Evolutionary conservation across 2,113 vertebrate genomes (phyloP), one percentile per base, ranked within the genome.

Genomic region (Atherinomorus stipes): DNA sequence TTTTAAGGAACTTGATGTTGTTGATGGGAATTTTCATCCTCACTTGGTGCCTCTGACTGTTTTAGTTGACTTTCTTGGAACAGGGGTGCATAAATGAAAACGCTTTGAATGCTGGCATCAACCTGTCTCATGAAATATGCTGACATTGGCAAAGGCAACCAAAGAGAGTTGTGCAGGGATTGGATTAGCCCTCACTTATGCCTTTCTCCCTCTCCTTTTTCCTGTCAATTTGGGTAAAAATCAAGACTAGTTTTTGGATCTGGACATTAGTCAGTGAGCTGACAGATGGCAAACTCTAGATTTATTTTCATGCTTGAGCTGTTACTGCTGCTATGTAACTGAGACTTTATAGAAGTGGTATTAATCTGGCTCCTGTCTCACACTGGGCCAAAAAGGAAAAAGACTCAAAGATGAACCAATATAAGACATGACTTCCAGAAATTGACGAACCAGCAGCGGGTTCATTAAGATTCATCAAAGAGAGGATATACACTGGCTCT

Each of bases 321-420:
- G 72, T 53, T 65, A 28, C 58, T 69, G 58, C n/a, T 44, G 75
- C 57, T 68, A 77, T 91, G 89, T 78, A 86, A 91, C 60, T 88
- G 68, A 90, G 79, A 81, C 91, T 84, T 90, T 74, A 91, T 89
- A 91, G 81, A 75, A 73, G 66, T 52, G 65, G 75, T 85, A 91
- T 92, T 93, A 92, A 93, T 92, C 92, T 76, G 81, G 81, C 72
- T 73, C 61, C 58, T 57, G 85, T 81, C 72, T 74, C 75, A 21
- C 57, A 67, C 56, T 77, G 76, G 86, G 81, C 87, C 76, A 71
- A 81, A 83, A 81, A 90, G 77, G 25, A 42, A 23, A 21, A 65
- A 75, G 88, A n/a, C 89, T 93, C 89, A 94, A 94, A 90, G 91
- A 88, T 89, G 85, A 92, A 84, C 38, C 45, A 21, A 78, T 70